Percentiles rank a stretch among this genome's conserved stretches.
phyloP scores from a whole-genome alignment of 92 coral and sea anemone species.

The Phenganax marumi region DNA sequence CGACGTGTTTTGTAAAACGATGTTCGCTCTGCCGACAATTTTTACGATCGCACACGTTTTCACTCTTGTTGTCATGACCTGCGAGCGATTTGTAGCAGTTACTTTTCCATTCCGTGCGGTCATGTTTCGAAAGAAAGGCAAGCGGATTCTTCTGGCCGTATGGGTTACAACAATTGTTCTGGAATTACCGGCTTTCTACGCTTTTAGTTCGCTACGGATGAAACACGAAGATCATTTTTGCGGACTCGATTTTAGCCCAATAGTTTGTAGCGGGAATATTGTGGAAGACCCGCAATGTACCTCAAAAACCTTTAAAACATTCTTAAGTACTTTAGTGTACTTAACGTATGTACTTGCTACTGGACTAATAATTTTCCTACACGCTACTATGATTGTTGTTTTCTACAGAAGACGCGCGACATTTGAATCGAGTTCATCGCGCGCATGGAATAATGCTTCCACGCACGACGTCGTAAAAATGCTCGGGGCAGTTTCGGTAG shows the following conservation, averaged over 20 bases:
- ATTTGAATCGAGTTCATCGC: neutral
- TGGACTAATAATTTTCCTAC: neutral
- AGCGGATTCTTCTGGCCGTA: conserved; percentile 12
- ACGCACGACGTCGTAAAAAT: conserved; percentile 13
- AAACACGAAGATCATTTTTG: neutral
- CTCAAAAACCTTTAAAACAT: neutral
- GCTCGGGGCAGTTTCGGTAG: conserved; percentile 26
- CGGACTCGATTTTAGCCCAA: conserved; percentile 13
- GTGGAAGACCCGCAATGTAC: conserved; percentile 5
- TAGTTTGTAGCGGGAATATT: neutral
- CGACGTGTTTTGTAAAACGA: conserved; percentile 19
- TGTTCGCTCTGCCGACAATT: conserved; percentile 13
- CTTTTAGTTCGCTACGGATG: neutral
- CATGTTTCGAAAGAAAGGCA: conserved; percentile 14
- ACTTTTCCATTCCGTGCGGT: conserved; percentile 8
- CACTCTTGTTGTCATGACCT: conserved; percentile 21
- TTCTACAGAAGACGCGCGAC: neutral
- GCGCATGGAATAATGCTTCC: neutral
- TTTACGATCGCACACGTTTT: conserved; percentile 2
- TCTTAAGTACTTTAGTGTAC: neutral
- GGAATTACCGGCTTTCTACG: conserved; percentile 8
- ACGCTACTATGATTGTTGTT: neutral
- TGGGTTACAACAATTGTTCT: conserved; percentile 17
- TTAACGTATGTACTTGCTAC: conserved; percentile 5
- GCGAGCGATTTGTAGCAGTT: conserved; percentile 31